phyloP scores from a whole-genome alignment of 2,797 vertebrate species.

The Schizothorax lantsangensis region DNA sequence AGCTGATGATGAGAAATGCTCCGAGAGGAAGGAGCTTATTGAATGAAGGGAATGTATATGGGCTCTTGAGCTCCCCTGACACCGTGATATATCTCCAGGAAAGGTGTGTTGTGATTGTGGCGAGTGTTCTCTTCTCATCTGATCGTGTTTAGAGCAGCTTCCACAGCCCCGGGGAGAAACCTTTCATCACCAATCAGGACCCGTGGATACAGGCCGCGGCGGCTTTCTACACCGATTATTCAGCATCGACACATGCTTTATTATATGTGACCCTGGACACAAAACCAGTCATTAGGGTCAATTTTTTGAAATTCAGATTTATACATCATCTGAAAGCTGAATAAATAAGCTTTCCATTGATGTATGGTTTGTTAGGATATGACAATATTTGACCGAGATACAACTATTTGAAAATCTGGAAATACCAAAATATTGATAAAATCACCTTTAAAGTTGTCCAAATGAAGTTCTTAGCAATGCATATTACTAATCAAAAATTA shows the following conservation, averaged over 20 bases:
- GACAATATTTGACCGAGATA: no score
- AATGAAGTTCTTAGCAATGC: no score
- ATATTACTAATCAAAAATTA: no score
- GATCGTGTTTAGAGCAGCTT: constrained; percentile 42
- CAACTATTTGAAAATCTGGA: no score
- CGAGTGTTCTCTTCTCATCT: constrained; percentile 41
- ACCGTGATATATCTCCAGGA: constrained; percentile 1
- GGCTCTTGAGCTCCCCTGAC: constrained; percentile 6
- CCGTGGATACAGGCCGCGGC: neutral
- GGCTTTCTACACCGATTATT: neutral
- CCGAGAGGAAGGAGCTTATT: constrained; percentile 9
- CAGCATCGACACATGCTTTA: neutral
- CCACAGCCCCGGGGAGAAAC: constrained; percentile 13
- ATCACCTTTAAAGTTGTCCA: no score
- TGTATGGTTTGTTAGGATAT: no score
- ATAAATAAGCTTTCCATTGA: neutral
- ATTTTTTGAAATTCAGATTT: neutral
- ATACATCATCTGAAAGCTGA: neutral
- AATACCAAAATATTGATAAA: no score
- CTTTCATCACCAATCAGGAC: constrained; percentile 51
- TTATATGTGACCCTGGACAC: neutral
- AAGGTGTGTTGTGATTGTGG: constrained; percentile 30
- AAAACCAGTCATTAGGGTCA: no score
- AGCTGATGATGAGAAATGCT: constrained; percentile 57
- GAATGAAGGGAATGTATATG: constrained; percentile 43